These are phyloP conservation scores for Ivindomyrus marchei DNA, from an alignment of 2,113 vertebrate genomes.

Conservation along the genomic window DNA sequence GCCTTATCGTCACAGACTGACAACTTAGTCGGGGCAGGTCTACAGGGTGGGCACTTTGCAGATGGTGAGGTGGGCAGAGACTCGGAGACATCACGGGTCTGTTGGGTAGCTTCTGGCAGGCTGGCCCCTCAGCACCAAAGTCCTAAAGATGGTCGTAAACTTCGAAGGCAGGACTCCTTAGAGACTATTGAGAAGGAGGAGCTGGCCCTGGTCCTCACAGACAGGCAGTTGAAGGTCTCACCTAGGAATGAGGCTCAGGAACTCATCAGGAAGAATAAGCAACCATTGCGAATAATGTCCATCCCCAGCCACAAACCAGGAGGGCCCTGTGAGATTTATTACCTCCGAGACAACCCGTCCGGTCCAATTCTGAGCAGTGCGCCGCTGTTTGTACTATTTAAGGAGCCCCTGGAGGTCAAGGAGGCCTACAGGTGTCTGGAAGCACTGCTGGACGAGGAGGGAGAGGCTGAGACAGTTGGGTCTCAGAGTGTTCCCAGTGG, in stretches of 20 bases:
- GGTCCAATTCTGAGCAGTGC: slow-evolving; percentile 9
- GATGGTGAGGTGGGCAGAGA: neutral
- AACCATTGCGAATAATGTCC: slow-evolving; percentile 29
- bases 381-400: slow-evolving; percentile 35
- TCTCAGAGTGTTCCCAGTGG: neutral
- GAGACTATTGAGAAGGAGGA: slow-evolving; percentile 23
- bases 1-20: slow-evolving; percentile 50
- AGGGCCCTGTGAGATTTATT: slow-evolving; percentile 4
- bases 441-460: slow-evolving; percentile 31
- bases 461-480: neutral
- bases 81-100: neutral
- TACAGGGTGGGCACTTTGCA: slow-evolving; percentile 24
- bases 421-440: slow-evolving; percentile 39
- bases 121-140: neutral
- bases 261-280: slow-evolving; percentile 12
- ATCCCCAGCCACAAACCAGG: slow-evolving; percentile 35
- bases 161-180: slow-evolving; percentile 22
- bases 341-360: neutral
- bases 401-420: slow-evolving; percentile 1
- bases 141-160: slow-evolving; percentile 12
- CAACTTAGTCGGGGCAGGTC: slow-evolving; percentile 31
- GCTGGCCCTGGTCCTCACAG: slow-evolving; percentile 34
- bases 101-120: neutral
- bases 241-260: slow-evolving; percentile 23
- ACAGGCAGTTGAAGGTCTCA: slow-evolving; percentile 38